Conservation (phyloP, 2,113 vertebrate species). For the Hystrix brachyura region DNA sequence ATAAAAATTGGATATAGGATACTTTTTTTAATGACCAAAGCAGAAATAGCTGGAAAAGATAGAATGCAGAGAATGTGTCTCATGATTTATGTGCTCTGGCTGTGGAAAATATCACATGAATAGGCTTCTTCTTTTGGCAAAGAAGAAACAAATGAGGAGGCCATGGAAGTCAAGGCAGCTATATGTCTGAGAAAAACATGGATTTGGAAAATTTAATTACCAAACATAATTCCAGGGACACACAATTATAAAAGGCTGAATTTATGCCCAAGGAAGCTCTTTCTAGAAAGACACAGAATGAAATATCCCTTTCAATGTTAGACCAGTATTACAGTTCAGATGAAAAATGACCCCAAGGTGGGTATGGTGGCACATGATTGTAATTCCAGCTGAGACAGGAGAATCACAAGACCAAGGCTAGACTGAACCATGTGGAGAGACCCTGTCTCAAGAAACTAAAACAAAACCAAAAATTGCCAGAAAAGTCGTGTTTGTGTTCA, state of each 20-base stretch:
- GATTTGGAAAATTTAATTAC: background rate
- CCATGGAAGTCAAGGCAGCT: background rate
- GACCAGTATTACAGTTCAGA: background rate
- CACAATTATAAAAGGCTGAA: background rate
- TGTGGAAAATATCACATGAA: background rate
- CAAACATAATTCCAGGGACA: background rate
- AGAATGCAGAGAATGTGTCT: background rate
- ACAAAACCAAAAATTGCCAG: too few relatives aligned
- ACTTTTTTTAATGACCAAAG: background rate
- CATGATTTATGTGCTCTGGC: background rate
- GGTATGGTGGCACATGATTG: too few relatives aligned
- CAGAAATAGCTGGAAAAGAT: background rate
- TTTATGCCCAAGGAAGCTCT: background rate
- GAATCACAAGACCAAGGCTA: too few relatives aligned
- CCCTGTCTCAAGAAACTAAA: too few relatives aligned
- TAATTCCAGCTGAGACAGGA: too few relatives aligned
- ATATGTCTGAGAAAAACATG: background rate
- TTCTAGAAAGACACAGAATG: background rate
- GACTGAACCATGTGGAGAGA: too few relatives aligned
- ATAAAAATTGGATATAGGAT: background rate
- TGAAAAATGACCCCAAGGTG: too few relatives aligned
- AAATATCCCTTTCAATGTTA: background rate
- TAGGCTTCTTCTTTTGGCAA: background rate
- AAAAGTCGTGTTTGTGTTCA: too few relatives aligned
- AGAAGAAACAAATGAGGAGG: background rate